These are phyloP conservation scores for Malacoraja senta DNA, from an alignment of 2,797 vertebrate species.

Conservation along the genomic window DNA sequence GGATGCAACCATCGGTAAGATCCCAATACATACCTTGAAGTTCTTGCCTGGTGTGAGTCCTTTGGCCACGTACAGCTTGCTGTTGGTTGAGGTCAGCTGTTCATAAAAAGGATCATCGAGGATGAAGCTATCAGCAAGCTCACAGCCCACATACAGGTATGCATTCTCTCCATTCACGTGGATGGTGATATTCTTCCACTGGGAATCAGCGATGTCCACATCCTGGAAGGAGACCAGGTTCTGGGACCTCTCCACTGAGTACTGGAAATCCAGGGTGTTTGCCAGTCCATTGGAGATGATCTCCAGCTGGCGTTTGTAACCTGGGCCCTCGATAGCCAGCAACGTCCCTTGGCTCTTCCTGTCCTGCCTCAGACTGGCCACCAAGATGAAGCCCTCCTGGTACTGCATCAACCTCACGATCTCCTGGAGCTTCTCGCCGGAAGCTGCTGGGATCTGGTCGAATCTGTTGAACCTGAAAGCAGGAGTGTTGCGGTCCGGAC, in stretches of 20 bases:
- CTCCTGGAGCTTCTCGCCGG: conserved; percentile 62
- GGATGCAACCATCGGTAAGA: background rate
- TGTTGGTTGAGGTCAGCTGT: conserved; percentile 68
- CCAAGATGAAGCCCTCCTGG: conserved; percentile 87
- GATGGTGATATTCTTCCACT: conserved; percentile 93
- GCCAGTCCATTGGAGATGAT: conserved; percentile 84
- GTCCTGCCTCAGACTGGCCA: conserved; percentile 83
- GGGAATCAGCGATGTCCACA: conserved; percentile 85
- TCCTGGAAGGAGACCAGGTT: conserved; percentile 86
- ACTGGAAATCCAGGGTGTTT: conserved; percentile 88
- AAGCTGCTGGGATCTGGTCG: conserved; percentile 82
- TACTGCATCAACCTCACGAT: conserved; percentile 69
- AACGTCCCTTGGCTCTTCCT: conserved; percentile 80
- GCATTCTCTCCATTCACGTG: conserved; percentile 82
- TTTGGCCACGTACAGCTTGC: conserved; percentile 81
- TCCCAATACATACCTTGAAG: conserved; percentile 75
- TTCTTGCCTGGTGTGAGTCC: conserved; percentile 82
- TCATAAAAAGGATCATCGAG: conserved; percentile 94
- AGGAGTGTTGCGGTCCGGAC: conserved; percentile 66
- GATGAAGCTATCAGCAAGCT: conserved; percentile 82
- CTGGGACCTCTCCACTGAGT: conserved; percentile 78
- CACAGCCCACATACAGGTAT: conserved; percentile 85
- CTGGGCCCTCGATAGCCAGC: conserved; percentile 72
- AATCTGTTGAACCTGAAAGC: conserved; percentile 91
- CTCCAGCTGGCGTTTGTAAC: conserved; percentile 79